These are phyloP conservation scores for Zaprionus lineosus DNA, from an alignment of 2,888 invertebrate species.

Conservation along the genomic window DNA sequence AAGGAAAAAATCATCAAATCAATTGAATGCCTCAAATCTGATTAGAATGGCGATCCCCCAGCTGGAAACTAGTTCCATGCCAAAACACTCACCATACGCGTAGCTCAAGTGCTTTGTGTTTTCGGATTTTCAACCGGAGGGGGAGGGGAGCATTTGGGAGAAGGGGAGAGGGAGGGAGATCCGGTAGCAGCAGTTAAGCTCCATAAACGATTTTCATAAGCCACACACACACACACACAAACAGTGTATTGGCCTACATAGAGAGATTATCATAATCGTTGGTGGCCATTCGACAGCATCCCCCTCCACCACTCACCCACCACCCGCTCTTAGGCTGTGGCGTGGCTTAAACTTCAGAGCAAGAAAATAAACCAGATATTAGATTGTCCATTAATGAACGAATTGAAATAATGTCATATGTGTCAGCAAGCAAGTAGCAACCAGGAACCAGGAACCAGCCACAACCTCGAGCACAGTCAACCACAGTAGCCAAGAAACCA, in stretches of 20 bases:
- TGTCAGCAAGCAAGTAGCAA: no score
- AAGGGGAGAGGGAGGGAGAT: no score
- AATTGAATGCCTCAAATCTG: conserved; percentile 59
- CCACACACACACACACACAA: conserved; percentile 3
- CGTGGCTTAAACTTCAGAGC: no score
- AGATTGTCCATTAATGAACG: no score
- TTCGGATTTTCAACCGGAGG: no score
- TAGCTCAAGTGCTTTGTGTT: conserved; percentile 40
- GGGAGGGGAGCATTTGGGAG: no score
- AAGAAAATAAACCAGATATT: no score
- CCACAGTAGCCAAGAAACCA: background rate
- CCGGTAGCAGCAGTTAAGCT: conserved; percentile 48
- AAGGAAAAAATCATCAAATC: conserved; percentile 26
- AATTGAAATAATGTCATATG: conserved; percentile 10
- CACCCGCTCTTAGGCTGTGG: conserved; percentile 35
- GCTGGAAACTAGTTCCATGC: conserved; percentile 45
- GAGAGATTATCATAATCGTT: conserved; percentile 52
- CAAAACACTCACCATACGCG: conserved; percentile 27
- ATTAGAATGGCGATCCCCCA: conserved; percentile 52
- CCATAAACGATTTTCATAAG: conserved; percentile 39
- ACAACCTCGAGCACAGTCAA: no score
- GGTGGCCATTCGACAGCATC: background rate
- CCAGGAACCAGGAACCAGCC: conserved; percentile 18
- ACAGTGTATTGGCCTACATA: conserved; percentile 51
- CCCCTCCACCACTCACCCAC: conserved; percentile 24